phyloP scores from a whole-genome alignment of 2,113 vertebrate genomes.

The Tichodroma muraria region DNA sequence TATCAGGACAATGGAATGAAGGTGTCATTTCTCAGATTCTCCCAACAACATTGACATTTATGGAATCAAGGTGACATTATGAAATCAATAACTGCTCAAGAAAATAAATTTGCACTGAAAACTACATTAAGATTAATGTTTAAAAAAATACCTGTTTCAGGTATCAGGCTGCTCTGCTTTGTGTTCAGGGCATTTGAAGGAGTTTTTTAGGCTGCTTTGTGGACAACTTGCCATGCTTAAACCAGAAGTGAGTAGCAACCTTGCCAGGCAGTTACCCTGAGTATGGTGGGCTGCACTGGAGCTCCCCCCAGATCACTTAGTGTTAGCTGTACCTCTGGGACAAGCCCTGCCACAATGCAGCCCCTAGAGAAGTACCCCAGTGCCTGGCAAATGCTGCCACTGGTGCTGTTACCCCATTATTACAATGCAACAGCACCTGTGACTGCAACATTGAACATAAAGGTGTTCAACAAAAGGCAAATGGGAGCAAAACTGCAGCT shows the following conservation, averaged over 20 bases:
- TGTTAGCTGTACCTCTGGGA: not conserved
- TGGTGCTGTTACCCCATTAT: not conserved
- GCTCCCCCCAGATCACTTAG: not conserved
- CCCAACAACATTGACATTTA: not conserved
- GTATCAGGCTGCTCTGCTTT: not conserved
- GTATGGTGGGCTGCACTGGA: not conserved
- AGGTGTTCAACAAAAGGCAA: not conserved
- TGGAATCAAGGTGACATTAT: not conserved
- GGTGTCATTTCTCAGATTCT: not conserved
- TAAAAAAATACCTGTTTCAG: not conserved
- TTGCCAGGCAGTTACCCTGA: not conserved
- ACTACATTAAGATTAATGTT: not conserved
- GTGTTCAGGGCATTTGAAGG: not conserved
- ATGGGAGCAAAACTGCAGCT: not conserved
- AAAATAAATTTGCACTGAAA: not conserved
- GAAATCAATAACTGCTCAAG: not conserved
- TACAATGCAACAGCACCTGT: not conserved
- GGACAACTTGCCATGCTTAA: not conserved
- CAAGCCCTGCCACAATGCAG: not conserved
- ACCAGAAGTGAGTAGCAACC: not conserved
- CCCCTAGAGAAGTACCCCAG: not conserved
- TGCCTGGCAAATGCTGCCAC: not conserved
- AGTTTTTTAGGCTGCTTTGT: not conserved
- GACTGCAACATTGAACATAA: not conserved
- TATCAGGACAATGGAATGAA: not conserved